Base-by-base conservation (phyloP, 2,797 vertebrate genomes). In the Amblyraja radiata region DNA sequence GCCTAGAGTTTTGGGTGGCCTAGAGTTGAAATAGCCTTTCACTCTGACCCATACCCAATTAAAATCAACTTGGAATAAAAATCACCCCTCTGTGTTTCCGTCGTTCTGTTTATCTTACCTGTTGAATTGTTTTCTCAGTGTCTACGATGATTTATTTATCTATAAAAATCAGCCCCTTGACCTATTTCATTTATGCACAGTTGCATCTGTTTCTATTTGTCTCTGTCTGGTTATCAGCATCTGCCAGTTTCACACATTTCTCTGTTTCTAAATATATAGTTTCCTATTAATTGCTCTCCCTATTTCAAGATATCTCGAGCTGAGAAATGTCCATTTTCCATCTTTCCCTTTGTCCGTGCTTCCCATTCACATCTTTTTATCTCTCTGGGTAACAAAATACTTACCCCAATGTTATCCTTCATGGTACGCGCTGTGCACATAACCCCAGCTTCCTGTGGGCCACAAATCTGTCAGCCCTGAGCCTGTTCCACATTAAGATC, bases 401-500 rank as follows among this genome's bases (percentile, higher is more conserved):
- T 63, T 18, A 68, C 61, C 68, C 63, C 61, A 21, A 32, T 88
- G 63, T 88, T 88, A 65, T 88, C n/a, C 61, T 88, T 88, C 63
- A 16, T 88, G 32, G 61, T 68, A 63, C 68, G 61, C 10, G 61
- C 61, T 32, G 58, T 65, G 84, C 84, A 88, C 65, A 32, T 68
- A 88, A 36, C n/a, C n/a, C 23, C n/a, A 63, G 84, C 32, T 68
- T 88, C 63, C 16, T 36, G 61, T 68, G 63, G 61, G 61, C 63
- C 63, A 68, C n/a, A 88, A 18, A 68, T 88, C 84, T 88, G 63
- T 88, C 84, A 88, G 32, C 63, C 58, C 61, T 88, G 84, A 32
- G 16, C n/a, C 84, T 88, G 61, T 68, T 88, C 84, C 63, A 23
- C 32, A 88, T 88, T 88, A 88, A 32, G 61, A 88, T 88, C 58